Conservation (phyloP, 1,140 invertebrate genomes). For the Ditylenchus dipsaci region DNA sequence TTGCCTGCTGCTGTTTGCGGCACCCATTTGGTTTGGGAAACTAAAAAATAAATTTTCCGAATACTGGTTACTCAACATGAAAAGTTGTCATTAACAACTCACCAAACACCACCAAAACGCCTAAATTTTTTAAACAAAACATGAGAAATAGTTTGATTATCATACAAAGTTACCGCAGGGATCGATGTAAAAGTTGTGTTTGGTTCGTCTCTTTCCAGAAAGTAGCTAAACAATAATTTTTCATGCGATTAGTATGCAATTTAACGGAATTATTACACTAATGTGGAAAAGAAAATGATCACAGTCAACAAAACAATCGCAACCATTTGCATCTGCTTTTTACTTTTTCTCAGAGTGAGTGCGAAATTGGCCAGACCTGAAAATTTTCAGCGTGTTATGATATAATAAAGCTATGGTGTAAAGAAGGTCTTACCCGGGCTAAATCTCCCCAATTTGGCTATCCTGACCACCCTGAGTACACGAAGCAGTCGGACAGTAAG, state of each 20-base stretch:
- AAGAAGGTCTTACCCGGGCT: slow-evolving; percentile 34
- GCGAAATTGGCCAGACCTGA: slow-evolving; percentile 59
- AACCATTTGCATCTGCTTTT: slow-evolving; percentile 59
- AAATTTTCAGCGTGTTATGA: background rate
- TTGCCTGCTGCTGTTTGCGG: slow-evolving; percentile 54
- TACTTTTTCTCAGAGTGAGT: slow-evolving; percentile 60
- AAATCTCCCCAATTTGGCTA: slow-evolving; percentile 56
- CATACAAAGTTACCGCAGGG: slow-evolving; percentile 48
- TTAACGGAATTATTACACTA: slow-evolving; percentile 46
- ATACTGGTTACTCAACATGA: no score
- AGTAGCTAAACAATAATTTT: slow-evolving; percentile 20
- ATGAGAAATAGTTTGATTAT: slow-evolving; percentile 36
- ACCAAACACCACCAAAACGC: slow-evolving; percentile 10
- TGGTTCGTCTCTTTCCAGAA: slow-evolving; percentile 57
- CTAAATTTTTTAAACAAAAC: slow-evolving; percentile 40
- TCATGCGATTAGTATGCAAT: no score
- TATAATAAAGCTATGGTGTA: background rate
- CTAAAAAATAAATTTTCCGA: slow-evolving; percentile 1
- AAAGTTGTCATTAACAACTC: background rate
- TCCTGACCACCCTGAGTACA: slow-evolving; percentile 54
- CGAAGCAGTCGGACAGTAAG: slow-evolving; percentile 55
- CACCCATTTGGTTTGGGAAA: slow-evolving; percentile 46
- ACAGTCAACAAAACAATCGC: slow-evolving; percentile 55
- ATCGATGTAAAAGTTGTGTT: slow-evolving; percentile 58
- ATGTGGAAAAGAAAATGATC: slow-evolving; percentile 59